Base-by-base conservation (phyloP, 92 coral and sea anemone species). In the Zoanthus solanderi region DNA sequence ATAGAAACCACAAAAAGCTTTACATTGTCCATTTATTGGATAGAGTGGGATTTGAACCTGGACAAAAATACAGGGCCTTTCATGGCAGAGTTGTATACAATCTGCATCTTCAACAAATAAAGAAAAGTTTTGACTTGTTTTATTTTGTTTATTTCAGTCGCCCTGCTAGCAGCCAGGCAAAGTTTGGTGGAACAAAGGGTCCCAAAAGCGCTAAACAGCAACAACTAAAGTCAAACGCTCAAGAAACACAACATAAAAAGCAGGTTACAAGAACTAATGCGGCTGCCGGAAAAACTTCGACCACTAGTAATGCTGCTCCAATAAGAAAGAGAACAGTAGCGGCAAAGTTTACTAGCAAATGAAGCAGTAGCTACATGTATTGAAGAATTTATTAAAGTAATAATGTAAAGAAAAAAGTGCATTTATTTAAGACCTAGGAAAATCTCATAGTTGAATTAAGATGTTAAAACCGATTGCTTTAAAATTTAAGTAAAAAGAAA, bases 281-380 rank as follows among this genome's bases (percentile, higher is more conserved):
- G 15, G 65, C 60, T 50, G 56, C 56, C 28, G 82, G 68, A 58
- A 77, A 77, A 16, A 30, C 67, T 23, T 34, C 32, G 1, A 10
- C 5, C 29, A 52, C 47, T 34, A 44, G 31, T 30, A 76, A 30
- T 76, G 63, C 37, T 52, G 67, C 82, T 3, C 82, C 67, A 29
- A 50, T 10, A 14, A 77, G 31, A 11, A 77, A 58, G 48, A 77
- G 82, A 54, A 54, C 68, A 52, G 82, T 77, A 12, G 82, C 82
- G 13, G 82, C 82, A 57, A 77, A 77, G 48, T 77, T 77, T 54
- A 31, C 47, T 77, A 46, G 67, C 48, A 77, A 53, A 77, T 77
- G 29, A 75, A 50, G 79, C 57, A 44, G 45, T n/a, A n/a, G n/a
- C 7, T 54, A 15, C 16, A 2, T 60, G 66, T 6, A 60, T 15